Base-by-base conservation (phyloP, 2,888 invertebrate species). In the Hirtodrosophila alboralis region DNA sequence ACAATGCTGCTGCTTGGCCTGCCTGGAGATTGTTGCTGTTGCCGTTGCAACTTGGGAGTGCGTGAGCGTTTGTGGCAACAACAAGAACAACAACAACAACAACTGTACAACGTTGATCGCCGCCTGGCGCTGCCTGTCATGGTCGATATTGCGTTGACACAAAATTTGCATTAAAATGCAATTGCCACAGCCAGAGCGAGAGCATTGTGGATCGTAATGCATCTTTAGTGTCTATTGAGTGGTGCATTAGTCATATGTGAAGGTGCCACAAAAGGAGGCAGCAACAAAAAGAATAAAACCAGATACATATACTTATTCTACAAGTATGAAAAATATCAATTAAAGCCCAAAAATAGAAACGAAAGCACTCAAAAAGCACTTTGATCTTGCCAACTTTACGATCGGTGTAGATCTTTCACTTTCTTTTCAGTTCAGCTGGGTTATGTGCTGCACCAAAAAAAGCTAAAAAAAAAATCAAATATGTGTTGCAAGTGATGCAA, bases 101-200 rank as follows among this genome's bases (percentile, higher is more conserved):
- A 21, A 21, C 3, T 21, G n/a, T n/a, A n/a, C 40, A 43, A 44
- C 28, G 62, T 53, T 44, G 56, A 61, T 45, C 62, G 77, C 56
- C 38, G 52, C 59, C 62, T 60, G 60, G 61, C 74, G 81, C 84
- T 65, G 66, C 58, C 84, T 85, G 85, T 85, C 87, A 85, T 87
- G 85, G 85, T 87, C 87, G 87, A 85, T 85, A 84, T 78, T 85
- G 81, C 78, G 85, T 85, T 85, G 86, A 85, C 85, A 85, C 86
- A 75, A 85, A 87, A 85, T 87, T 78, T 85, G 85, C 85, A 85
- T 85, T 85, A 85, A 87, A 85, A 84, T 83, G 81, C 77, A 80
- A 83, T 85, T 83, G 69, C 60, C 63, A 56, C 51, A 49, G 47
- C 40, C 28, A 13, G 44, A 40, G 14, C n/a, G 14, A 3, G 37